Conservation (phyloP, 2,888 invertebrate genomes). For the Eudasyphora cyanicolor region DNA sequence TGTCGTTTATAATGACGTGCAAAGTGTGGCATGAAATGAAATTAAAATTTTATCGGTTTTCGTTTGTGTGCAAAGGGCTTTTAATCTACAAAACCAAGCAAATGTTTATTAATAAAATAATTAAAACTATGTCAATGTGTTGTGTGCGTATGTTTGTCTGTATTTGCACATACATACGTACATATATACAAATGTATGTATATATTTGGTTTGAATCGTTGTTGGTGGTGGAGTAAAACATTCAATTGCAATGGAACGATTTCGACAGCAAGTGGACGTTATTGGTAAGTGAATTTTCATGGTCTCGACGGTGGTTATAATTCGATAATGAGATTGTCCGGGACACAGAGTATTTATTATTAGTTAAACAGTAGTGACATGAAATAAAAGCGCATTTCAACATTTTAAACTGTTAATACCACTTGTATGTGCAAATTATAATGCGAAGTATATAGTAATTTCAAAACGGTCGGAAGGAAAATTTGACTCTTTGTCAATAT, state of each 20-base stretch:
- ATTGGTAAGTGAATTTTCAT: slow-evolving; percentile 17
- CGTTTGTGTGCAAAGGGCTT: neutral
- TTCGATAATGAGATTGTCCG: slow-evolving; percentile 10
- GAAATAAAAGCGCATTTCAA: no score
- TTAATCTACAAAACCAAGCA: slow-evolving; percentile 15
- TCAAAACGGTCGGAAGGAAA: no score
- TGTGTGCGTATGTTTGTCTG: neutral
- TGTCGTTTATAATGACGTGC: slow-evolving; percentile 4
- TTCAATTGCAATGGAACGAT: slow-evolving; percentile 15
- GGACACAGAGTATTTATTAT: no score
- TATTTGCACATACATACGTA: neutral
- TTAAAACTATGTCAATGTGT: slow-evolving; percentile 2
- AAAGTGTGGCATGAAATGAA: slow-evolving; percentile 18
- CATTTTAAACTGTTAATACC: no score
- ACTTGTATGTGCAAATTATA: no score
- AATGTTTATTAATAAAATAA: slow-evolving; percentile 21
- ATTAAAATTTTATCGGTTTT: slow-evolving; percentile 27
- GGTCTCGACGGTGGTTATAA: slow-evolving; percentile 12
- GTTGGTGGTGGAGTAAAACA: neutral
- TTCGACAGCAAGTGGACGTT: neutral
- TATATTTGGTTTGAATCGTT: neutral
- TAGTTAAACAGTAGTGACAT: neutral
- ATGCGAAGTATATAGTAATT: no score
- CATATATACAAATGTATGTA: neutral
- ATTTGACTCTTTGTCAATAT: no score